Conservation (phyloP, 2,888 invertebrate species). For the Drosophila koepferae region DNA sequence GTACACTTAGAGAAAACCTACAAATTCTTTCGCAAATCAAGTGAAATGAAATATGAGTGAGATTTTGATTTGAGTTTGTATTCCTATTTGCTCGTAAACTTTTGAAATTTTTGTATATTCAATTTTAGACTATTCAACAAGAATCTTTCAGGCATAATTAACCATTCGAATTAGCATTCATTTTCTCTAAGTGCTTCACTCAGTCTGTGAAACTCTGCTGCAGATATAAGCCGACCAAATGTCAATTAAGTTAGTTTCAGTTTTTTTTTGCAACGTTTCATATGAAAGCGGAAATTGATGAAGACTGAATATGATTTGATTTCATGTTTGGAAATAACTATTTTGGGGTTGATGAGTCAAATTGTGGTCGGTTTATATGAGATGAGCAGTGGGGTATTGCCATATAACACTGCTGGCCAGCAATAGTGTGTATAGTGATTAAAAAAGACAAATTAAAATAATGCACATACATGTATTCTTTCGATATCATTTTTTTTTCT, state of each 20-base stretch:
- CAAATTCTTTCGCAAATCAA: no score
- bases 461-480: not conserved
- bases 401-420: conserved; percentile 36
- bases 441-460: not conserved
- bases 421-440: conserved; percentile 1
- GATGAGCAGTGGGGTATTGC: conserved; percentile 7
- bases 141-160: not conserved
- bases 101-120: not conserved
- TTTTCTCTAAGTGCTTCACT: not conserved
- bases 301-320: conserved; percentile 61
- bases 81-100: not conserved
- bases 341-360: conserved; percentile 33
- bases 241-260: conserved; percentile 3
- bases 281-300: conserved; percentile 65
- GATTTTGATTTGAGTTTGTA: no score
- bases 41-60: no score
- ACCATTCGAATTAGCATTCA: not conserved
- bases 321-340: conserved; percentile 41
- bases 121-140: not conserved
- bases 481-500: not conserved
- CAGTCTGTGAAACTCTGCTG: not conserved
- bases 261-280: conserved; percentile 20
- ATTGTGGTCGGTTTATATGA: conserved; percentile 25
- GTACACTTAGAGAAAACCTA: no score
- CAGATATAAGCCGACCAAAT: not conserved